These are phyloP conservation scores for Boloria euphrosyne DNA, from an alignment of 2,888 invertebrate genomes.

Conservation along the genomic window DNA sequence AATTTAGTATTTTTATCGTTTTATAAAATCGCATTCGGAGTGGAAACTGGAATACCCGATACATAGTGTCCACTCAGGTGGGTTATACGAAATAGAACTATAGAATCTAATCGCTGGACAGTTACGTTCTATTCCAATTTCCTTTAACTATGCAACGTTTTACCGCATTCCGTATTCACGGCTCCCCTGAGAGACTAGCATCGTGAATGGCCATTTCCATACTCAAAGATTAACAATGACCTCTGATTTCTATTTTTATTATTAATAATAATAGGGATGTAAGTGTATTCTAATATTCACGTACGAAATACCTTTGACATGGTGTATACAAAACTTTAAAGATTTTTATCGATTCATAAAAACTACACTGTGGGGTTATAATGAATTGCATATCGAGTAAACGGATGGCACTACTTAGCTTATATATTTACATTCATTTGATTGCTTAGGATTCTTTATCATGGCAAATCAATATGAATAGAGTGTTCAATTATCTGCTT, in stretches of 20 bases:
- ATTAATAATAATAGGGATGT: not conserved
- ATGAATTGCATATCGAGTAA: too few relatives aligned
- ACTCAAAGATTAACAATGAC: constrained; percentile 45
- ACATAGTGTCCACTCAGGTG: constrained; percentile 25
- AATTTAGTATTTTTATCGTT: constrained; percentile 3
- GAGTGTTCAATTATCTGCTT: too few relatives aligned
- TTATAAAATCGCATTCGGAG: constrained; percentile 10
- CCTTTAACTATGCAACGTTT: constrained; percentile 46
- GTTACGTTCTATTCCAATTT: constrained; percentile 43
- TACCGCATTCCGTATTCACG: constrained; percentile 45
- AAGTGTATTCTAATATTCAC: not conserved
- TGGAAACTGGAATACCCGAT: not conserved
- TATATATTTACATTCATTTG: too few relatives aligned
- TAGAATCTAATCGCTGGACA: constrained; percentile 42
- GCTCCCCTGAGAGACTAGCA: constrained; percentile 40
- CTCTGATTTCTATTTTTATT: constrained; percentile 22
- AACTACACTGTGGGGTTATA: too few relatives aligned
- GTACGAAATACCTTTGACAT: too few relatives aligned
- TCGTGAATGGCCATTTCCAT: constrained; percentile 57
- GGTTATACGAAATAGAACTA: constrained; percentile 35
- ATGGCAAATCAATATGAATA: too few relatives aligned
- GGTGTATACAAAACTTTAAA: too few relatives aligned
- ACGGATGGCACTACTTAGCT: too few relatives aligned
- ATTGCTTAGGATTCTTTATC: too few relatives aligned
- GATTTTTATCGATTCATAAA: too few relatives aligned